A percentile compares a stretch with the other conserved stretches of the same genome.
Conservation (phyloP, 2,797 vertebrate genomes). For the Lutjanus argentimaculatus region DNA sequence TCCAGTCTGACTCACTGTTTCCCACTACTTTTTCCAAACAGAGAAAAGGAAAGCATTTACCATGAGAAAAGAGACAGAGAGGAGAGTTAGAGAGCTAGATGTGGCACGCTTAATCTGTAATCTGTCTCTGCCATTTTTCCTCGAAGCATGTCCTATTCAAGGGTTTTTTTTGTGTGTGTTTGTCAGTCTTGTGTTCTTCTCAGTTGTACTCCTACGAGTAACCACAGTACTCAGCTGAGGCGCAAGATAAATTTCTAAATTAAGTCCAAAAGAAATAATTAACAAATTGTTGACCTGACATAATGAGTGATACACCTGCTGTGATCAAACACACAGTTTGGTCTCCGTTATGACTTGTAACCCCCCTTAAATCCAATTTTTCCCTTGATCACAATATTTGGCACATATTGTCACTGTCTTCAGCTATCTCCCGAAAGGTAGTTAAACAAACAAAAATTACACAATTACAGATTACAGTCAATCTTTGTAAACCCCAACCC, state of each 20-base stretch:
- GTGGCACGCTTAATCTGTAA: conserved; percentile 85
- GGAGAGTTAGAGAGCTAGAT: conserved; percentile 76
- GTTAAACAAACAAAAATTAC: neutral
- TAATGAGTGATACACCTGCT: neutral
- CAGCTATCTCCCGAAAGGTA: neutral
- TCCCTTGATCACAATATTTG: neutral
- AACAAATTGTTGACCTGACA: neutral
- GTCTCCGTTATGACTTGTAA: neutral
- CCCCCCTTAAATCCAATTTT: neutral
- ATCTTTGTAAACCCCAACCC: neutral
- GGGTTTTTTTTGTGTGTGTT: conserved; percentile 1
- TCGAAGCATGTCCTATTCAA: conserved; percentile 64
- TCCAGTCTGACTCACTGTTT: conserved; percentile 87
- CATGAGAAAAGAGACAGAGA: conserved; percentile 81
- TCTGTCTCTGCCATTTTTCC: conserved; percentile 76
- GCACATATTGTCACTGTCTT: neutral
- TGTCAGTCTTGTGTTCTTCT: conserved; percentile 22
- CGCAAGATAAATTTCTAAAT: neutral
- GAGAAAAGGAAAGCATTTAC: conserved; percentile 78
- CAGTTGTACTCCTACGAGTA: conserved; percentile 4
- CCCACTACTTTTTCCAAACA: conserved; percentile 84
- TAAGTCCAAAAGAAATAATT: no score
- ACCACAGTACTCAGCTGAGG: neutral
- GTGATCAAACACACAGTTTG: neutral
- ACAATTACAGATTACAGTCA: neutral